phyloP scores from a whole-genome alignment of 2,888 invertebrate species.

The Drosophila ezoana region DNA sequence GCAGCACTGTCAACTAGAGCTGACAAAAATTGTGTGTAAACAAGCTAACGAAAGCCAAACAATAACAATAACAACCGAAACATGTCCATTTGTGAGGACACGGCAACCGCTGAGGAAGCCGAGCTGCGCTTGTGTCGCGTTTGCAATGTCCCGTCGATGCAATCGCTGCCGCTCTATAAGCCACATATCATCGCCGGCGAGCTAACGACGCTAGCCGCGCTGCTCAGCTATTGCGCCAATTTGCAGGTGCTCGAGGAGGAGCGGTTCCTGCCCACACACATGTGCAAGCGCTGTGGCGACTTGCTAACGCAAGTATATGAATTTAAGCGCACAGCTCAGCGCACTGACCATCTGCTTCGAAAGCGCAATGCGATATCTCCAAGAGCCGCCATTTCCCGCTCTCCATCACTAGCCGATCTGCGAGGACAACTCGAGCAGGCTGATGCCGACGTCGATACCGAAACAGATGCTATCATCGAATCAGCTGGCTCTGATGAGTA shows the following conservation, averaged over 20 bases:
- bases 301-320: conserved; percentile 67
- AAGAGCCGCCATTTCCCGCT: background rate
- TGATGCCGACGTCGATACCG: background rate
- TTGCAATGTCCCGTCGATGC: conserved; percentile 71
- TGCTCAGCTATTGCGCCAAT: conserved; percentile 73
- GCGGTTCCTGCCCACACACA: conserved; percentile 69
- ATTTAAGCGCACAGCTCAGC: conserved; percentile 76
- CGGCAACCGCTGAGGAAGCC: background rate
- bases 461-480: background rate
- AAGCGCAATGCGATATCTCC: conserved; percentile 47
- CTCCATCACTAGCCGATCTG: background rate
- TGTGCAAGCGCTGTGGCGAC: conserved; percentile 75
- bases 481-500: conserved; percentile 28
- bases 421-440: background rate
- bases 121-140: conserved; percentile 76
- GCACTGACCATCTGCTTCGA: conserved; percentile 71
- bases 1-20: conserved; percentile 24
- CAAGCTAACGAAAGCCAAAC: conserved; percentile 16
- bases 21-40: conserved; percentile 26
- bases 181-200: conserved; percentile 75
- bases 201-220: conserved; percentile 78
- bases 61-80: conserved; percentile 5
- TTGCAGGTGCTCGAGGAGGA: conserved; percentile 70
- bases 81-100: conserved; percentile 33
- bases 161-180: conserved; percentile 73